A percentile compares a stretch with the other conserved stretches of the same genome.
phyloP scores from a whole-genome alignment of 2,113 vertebrate genomes.

The Abramis brama region DNA sequence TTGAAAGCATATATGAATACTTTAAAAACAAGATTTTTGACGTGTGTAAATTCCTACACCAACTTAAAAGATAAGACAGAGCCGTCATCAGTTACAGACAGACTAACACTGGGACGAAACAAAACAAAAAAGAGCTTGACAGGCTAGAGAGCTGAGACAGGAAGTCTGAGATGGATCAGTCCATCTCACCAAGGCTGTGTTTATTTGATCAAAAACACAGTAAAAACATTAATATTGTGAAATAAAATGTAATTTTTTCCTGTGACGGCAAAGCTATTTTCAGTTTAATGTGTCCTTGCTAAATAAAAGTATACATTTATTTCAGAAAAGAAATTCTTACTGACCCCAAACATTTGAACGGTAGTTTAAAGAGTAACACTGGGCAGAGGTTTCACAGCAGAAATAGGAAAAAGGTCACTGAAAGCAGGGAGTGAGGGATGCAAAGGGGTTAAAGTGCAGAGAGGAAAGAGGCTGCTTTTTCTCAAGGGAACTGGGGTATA shows the following conservation, averaged over 20 bases:
- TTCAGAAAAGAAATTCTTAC: not conserved
- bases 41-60: not conserved
- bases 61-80: not conserved
- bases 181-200: not conserved
- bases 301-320: not conserved
- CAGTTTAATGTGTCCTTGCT: not conserved
- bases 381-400: slow-evolving; percentile 15
- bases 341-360: not conserved
- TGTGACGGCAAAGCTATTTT: too few relatives aligned
- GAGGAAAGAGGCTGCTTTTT: slow-evolving; percentile 40
- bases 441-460: slow-evolving; percentile 37
- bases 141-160: not conserved
- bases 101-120: not conserved
- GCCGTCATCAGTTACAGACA: not conserved
- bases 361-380: not conserved
- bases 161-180: not conserved
- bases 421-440: not conserved
- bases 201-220: not conserved
- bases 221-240: not conserved
- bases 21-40: not conserved
- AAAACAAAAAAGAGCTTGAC: not conserved
- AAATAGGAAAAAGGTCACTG: slow-evolving; percentile 29
- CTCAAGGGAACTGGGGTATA: slow-evolving; percentile 22
- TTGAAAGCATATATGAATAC: not conserved
- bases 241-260: too few relatives aligned